Evolutionary conservation across 1,140 invertebrate genomes (phyloP).

Genomic region (Lordiphosa stackelbergi): DNA sequence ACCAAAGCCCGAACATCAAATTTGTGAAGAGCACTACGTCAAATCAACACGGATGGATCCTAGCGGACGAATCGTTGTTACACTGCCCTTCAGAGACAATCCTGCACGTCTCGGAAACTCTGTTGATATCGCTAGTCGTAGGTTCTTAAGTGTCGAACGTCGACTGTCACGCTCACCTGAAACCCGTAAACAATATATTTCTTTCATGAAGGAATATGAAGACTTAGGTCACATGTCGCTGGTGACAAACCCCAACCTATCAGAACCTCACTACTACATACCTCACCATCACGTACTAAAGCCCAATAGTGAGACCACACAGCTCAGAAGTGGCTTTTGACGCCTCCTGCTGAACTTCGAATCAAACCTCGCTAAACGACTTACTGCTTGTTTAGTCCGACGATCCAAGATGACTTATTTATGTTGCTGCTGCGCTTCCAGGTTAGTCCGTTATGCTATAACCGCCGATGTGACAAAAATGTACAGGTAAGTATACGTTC

Average conservation of each 20-base stretch:
- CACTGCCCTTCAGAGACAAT: too few species aligned
- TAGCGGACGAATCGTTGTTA: too few species aligned
- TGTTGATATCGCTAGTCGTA: too few species aligned
- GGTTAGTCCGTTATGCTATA: background rate
- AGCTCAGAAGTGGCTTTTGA: slow-evolving; percentile 62
- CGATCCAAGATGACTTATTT: background rate
- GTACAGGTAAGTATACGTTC: slow-evolving; percentile 4
- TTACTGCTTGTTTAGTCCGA: background rate
- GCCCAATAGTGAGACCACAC: background rate
- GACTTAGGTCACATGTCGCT: background rate
- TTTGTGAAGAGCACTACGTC: too few species aligned
- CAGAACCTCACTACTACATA: background rate
- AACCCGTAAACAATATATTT: background rate
- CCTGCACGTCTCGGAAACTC: too few species aligned
- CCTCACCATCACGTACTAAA: too few species aligned
- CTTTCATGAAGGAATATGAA: background rate
- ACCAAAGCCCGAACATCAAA: too few species aligned
- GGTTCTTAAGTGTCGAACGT: background rate
- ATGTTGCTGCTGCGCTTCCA: background rate
- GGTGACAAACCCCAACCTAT: background rate
- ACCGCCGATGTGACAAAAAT: slow-evolving; percentile 1
- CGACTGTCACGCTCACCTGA: background rate
- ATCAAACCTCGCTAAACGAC: slow-evolving; percentile 1
- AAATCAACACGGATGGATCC: too few species aligned
- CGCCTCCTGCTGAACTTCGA: slow-evolving; percentile 8